Percentiles rank a stretch among this genome's conserved stretches.
phyloP scores from a whole-genome alignment of 2,113 vertebrate genomes.

The Trinectes maculatus region DNA sequence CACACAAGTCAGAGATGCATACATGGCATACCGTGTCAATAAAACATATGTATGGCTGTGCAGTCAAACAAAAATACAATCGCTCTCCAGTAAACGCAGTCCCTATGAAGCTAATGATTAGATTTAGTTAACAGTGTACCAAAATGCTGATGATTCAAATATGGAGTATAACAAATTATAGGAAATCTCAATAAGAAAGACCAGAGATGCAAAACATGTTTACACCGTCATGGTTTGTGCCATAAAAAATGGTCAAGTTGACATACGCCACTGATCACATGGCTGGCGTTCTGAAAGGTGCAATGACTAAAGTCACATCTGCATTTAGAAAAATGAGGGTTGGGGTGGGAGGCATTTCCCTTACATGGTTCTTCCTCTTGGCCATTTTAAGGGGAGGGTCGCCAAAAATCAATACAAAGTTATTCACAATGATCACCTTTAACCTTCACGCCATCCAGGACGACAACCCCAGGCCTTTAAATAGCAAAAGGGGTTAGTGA shows the following conservation, averaged over 20 bases:
- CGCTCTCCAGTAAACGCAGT: background rate
- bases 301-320: background rate
- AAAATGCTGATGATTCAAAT: background rate
- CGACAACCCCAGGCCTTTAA: constrained; percentile 2
- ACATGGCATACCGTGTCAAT: background rate
- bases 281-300: background rate
- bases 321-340: background rate
- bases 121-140: background rate
- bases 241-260: background rate
- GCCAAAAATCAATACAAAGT: constrained; percentile 25
- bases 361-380: background rate
- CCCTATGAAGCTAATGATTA: background rate
- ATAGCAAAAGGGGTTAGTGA: background rate
- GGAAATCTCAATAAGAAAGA: background rate
- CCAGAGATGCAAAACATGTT: background rate
- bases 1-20: background rate
- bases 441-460: background rate
- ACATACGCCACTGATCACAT: background rate
- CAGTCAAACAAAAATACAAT: background rate
- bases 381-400: constrained; percentile 8
- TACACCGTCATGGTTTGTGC: background rate
- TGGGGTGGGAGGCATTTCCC: background rate
- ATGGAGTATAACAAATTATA: background rate
- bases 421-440: constrained; percentile 16
- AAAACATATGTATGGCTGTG: background rate